Evolutionary conservation across 2,113 vertebrate species (phyloP).

Genomic region (Heptranchias perlo): DNA sequence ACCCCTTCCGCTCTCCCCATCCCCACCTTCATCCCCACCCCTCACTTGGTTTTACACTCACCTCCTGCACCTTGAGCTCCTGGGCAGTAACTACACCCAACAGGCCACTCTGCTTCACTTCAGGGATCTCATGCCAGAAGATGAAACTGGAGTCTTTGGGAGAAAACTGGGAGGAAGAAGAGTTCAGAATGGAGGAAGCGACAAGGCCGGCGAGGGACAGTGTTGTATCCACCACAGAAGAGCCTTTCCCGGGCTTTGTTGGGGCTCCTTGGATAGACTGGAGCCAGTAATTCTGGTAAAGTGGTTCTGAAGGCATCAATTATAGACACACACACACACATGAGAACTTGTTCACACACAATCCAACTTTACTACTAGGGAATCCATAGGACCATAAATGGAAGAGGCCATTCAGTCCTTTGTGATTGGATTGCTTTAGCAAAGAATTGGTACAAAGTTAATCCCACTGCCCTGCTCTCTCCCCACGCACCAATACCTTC

Average conservation of each 20-base stretch:
- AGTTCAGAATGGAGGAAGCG: constrained; percentile 34
- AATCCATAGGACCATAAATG: neutral
- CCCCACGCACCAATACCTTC: neutral
- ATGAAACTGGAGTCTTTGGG: constrained; percentile 46
- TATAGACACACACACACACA: neutral
- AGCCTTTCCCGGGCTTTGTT: constrained; percentile 36
- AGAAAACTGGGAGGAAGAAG: neutral
- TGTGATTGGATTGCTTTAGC: too few species aligned
- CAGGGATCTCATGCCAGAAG: constrained; percentile 62
- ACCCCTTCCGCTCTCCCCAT: too few species aligned
- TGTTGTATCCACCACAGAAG: constrained; percentile 44
- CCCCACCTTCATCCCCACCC: neutral
- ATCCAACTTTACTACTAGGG: neutral
- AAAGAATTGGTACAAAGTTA: neutral
- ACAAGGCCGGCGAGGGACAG: constrained; percentile 43
- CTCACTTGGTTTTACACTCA: constrained; percentile 40
- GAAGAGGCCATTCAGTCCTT: neutral
- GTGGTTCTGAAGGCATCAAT: constrained; percentile 51
- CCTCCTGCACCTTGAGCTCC: constrained; percentile 64
- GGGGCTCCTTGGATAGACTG: constrained; percentile 44
- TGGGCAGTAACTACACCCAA: constrained; percentile 46
- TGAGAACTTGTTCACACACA: neutral
- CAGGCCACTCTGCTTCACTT: constrained; percentile 57
- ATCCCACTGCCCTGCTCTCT: neutral
- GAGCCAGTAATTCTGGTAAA: constrained; percentile 65